A percentile compares a stretch with the other conserved stretches of the same genome.
Evolutionary conservation across 2,888 invertebrate species (phyloP).

Genomic region (Pristionchus japonicus): DNA sequence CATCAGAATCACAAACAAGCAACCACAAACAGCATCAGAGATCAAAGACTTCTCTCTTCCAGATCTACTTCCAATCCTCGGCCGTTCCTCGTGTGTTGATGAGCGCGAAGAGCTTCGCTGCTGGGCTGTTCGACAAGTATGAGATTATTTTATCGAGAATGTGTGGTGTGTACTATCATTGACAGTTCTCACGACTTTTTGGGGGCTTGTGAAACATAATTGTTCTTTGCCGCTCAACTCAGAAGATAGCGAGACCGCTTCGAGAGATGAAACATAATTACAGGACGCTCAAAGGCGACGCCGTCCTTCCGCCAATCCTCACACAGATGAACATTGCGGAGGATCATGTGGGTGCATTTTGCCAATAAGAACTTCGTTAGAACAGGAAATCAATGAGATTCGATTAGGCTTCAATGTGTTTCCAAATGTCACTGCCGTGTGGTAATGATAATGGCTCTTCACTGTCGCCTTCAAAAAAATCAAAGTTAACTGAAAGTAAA

Average conservation of each 20-base stretch:
- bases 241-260: too few species aligned
- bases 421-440: too few species aligned
- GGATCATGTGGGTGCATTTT: constrained; percentile 3
- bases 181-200: not conserved
- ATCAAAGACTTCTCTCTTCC: not conserved
- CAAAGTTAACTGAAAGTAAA: too few species aligned
- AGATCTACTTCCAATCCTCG: constrained; percentile 42
- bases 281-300: not conserved
- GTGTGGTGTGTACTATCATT: not conserved
- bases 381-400: too few species aligned
- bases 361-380: too few species aligned
- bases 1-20: too few species aligned
- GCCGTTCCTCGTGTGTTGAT: not conserved
- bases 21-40: too few species aligned
- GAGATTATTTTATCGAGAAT: not conserved
- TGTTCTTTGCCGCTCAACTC: too few species aligned
- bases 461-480: too few species aligned
- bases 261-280: too few species aligned
- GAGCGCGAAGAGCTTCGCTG: constrained; percentile 26
- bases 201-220: not conserved
- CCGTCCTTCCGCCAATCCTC: not conserved
- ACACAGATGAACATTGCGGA: not conserved
- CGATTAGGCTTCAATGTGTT: not conserved
- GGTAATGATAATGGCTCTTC: too few species aligned
- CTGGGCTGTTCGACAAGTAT: constrained; percentile 22